These are phyloP conservation scores for Neolamprologus falcicula DNA, from an alignment of 2,113 vertebrate species.

Conservation along the genomic window DNA sequence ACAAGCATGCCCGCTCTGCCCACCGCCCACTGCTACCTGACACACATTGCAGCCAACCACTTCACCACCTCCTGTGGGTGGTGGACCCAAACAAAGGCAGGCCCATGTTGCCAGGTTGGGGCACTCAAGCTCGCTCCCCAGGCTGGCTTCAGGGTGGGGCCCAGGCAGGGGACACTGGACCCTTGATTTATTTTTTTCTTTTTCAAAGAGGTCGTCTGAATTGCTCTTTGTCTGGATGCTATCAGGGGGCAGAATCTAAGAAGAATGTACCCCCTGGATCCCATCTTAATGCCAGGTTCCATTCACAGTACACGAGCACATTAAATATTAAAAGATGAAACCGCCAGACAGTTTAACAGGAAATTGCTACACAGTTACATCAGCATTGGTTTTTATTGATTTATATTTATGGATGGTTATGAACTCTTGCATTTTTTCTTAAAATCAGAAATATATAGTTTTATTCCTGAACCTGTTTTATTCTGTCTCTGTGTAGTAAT, in stretches of 20 bases:
- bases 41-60: not conserved
- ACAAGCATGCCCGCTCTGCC: fast-evolving
- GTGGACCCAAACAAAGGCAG: not conserved
- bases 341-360: not conserved
- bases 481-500: not conserved
- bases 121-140: not conserved
- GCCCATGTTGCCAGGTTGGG: not conserved
- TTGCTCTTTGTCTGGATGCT: not conserved
- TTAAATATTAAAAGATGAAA: not conserved
- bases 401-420: not conserved
- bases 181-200: not conserved
- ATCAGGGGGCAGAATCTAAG: fast-evolving
- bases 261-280: not conserved
- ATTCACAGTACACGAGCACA: not conserved
- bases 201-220: not conserved
- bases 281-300: not conserved
- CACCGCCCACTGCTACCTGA: not conserved
- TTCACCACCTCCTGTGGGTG: not conserved
- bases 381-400: not conserved
- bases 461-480: not conserved
- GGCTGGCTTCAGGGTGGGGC: not conserved
- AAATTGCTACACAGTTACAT: not conserved
- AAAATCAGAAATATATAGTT: not conserved
- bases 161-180: not conserved
- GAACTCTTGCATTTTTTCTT: not conserved